A percentile compares a stretch with the other conserved stretches of the same genome.
phyloP scores from a whole-genome alignment of 2,113 vertebrate species.

The Mus pahari region DNA sequence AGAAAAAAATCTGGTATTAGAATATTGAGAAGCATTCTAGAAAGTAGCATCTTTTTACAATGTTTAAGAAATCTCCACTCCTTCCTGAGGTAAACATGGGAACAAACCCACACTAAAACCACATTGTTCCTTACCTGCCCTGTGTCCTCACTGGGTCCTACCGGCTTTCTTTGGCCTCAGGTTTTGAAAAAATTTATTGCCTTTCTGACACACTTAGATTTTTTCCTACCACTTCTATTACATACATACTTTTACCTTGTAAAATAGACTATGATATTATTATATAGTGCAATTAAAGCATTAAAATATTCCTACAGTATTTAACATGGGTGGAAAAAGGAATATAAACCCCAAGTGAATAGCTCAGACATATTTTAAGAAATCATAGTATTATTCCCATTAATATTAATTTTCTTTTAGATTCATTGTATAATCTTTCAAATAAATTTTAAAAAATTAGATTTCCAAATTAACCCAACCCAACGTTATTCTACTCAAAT shows the following conservation, averaged over 20 bases:
- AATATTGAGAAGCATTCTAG: background rate
- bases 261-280: constrained; percentile 89
- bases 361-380: background rate
- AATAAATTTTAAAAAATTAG: background rate
- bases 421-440: background rate
- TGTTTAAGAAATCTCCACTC: background rate
- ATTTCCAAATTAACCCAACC: too few relatives aligned
- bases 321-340: constrained; percentile 65
- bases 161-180: constrained; percentile 50
- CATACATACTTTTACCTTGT: constrained; percentile 85
- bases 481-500: background rate
- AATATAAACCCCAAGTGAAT: background rate
- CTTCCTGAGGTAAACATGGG: constrained; percentile 62
- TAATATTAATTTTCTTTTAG: background rate
- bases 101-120: constrained; percentile 61
- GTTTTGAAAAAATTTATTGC: constrained; percentile 72
- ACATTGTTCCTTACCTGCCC: constrained; percentile 42
- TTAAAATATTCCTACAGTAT: constrained; percentile 86
- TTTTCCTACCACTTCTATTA: constrained; percentile 84
- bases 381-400: background rate
- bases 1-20: background rate
- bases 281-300: constrained; percentile 88
- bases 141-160: constrained; percentile 31
- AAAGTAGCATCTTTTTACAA: background rate
- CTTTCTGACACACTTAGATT: constrained; percentile 82